These are phyloP conservation scores for Chelonoidis abingdonii DNA, from an alignment of 2,113 vertebrate genomes.

Conservation along the genomic window DNA sequence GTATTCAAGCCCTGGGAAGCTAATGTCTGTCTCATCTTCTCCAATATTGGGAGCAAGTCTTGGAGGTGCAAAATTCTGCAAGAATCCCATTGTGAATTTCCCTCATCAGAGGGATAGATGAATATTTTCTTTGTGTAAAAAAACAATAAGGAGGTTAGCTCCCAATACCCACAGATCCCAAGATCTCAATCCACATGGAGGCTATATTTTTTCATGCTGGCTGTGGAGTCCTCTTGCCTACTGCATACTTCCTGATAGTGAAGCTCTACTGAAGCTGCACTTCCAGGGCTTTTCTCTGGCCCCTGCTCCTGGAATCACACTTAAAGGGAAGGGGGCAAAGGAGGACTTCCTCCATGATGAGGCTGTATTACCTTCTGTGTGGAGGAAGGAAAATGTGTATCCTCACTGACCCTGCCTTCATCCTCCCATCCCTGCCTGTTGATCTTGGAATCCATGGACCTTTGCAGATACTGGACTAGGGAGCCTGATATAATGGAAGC, in stretches of 20 bases:
- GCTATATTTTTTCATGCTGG: neutral
- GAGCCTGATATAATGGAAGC: neutral
- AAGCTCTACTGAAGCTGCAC: neutral
- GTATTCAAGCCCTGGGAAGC: accelerated
- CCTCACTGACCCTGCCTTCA: too few species aligned
- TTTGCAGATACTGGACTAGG: too few species aligned
- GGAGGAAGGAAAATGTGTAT: too few species aligned
- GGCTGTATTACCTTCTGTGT: too few species aligned
- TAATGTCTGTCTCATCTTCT: neutral
- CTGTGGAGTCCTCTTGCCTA: neutral
- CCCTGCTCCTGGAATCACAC: too few species aligned
- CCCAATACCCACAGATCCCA: neutral
- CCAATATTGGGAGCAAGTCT: neutral
- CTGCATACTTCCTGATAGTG: neutral
- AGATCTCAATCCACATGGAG: neutral
- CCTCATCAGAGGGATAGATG: too few species aligned
- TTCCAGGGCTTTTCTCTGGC: too few species aligned
- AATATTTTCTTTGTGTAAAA: too few species aligned
- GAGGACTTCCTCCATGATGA: too few species aligned
- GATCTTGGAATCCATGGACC: too few species aligned
- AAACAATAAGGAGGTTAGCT: accelerated
- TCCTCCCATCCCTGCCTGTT: too few species aligned
- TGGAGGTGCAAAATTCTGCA: neutral
- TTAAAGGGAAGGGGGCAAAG: too few species aligned
- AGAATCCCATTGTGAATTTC: neutral